Evolutionary conservation across 2,888 invertebrate species (phyloP).

Genomic region (Drosophila mayaguana): DNA sequence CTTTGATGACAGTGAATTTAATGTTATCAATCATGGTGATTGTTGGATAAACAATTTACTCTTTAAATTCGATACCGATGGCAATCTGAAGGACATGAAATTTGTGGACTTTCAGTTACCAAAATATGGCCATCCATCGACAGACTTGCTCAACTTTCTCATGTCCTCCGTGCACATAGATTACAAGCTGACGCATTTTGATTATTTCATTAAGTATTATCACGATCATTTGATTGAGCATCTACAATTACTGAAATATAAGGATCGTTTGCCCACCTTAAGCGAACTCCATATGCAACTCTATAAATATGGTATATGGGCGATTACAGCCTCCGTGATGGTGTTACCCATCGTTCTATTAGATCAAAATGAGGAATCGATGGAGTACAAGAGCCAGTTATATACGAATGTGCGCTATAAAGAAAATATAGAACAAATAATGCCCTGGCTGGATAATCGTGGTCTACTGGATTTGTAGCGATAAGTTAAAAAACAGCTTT

Average conservation of each 20-base stretch:
- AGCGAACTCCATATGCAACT: conserved; percentile 74
- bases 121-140: conserved; percentile 76
- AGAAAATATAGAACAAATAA: conserved; percentile 69
- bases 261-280: conserved; percentile 68
- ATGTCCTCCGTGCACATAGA: conserved; percentile 79
- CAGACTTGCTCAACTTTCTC: conserved; percentile 80
- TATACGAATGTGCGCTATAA: conserved; percentile 74
- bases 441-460: conserved; percentile 82
- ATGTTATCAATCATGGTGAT: conserved; percentile 82
- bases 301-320: conserved; percentile 72
- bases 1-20: conserved; percentile 66
- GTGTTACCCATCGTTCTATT: conserved; percentile 76
- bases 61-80: conserved; percentile 70
- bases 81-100: conserved; percentile 65
- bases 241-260: conserved; percentile 69
- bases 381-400: conserved; percentile 66
- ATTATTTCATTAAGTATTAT: conserved; percentile 81
- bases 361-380: conserved; percentile 73
- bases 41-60: conserved; percentile 82
- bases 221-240: conserved; percentile 75
- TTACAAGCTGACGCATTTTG: conserved; percentile 77
- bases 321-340: conserved; percentile 62
- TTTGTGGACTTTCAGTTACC: conserved; percentile 82
- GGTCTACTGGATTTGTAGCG: conserved; percentile 68
- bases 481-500: not conserved